Base-by-base conservation (phyloP, 2,797 vertebrate species). In the Siniperca undulata region DNA sequence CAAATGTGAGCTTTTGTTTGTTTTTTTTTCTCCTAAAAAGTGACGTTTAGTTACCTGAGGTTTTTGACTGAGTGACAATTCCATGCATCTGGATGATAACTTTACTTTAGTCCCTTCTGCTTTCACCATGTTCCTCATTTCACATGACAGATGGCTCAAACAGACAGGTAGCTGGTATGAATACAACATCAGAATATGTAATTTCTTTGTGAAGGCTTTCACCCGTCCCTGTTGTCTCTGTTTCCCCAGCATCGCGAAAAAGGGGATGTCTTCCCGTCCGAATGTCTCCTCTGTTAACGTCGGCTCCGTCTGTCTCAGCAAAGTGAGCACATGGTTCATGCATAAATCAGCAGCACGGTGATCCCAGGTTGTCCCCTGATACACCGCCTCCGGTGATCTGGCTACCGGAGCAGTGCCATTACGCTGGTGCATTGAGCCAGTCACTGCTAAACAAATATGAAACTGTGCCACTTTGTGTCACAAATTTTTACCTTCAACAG, bases 381-480 rank as follows among this genome's bases (percentile, higher is more conserved):
- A 87, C 89, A 27, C 65, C 75, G 88, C 90, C 93, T 85, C 79
- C 88, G 71, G 89, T 94, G 89, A 91, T 90, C 88, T n/a, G 88
- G 86, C 90, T 91, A 90, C 90, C 80, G 64, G 80, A 88, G 91
- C 86, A 65, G 68, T 82, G 87, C 93, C 93, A 94, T 96, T 94
- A 95, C 70, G 83, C 89, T 20, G 83, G 61, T 61, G 74, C 84
- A 11, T n/a, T 20, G 85, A 88, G 86, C 81, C 90, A 77, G 89
- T 90, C 90, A 62, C 83, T 24, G 84, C 93, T 95, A 94, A 96
- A 90, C 93, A 94, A 94, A 94, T 94, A 95, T 95, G 94, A 95
- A 95, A 93, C 83, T 70, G 48, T 74, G 81, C 92, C 95, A 95
- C 95, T 96, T 95, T 96, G 92, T 95, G 95, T 96, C 95, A 95